Conservation (phyloP, 2,888 invertebrate species). For the Laspeyria flexula region DNA sequence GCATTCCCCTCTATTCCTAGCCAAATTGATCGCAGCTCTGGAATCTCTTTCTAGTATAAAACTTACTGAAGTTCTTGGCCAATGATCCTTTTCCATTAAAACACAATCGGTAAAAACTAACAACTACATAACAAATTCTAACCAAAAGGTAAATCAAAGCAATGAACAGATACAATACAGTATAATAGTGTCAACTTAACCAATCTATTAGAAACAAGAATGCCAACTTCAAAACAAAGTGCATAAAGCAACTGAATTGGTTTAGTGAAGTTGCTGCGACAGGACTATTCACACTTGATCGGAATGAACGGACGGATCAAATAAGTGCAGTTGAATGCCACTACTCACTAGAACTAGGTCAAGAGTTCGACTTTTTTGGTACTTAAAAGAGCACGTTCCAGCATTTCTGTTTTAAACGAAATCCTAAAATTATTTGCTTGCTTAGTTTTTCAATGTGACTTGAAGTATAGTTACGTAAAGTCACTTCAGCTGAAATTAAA, state of each 20-base stretch:
- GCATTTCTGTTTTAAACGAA: not conserved
- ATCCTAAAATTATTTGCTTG: not conserved
- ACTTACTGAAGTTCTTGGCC: no score
- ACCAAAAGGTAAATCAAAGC: no score
- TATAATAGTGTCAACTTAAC: no score
- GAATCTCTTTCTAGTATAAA: no score
- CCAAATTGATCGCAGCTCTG: no score
- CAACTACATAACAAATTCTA: no score
- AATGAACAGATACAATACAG: no score
- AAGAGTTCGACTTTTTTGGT: not conserved
- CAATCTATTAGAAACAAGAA: not conserved
- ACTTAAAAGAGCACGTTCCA: not conserved
- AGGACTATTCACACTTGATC: not conserved
- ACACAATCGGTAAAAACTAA: no score
- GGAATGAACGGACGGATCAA: not conserved
- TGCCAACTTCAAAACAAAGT: not conserved
- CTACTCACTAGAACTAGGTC: not conserved
- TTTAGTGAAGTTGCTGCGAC: not conserved
- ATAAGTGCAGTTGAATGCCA: not conserved
- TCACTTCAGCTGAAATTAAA: not conserved
- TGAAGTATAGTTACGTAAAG: no score
- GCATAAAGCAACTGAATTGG: not conserved
- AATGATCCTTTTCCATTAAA: no score
- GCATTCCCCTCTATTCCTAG: no score
- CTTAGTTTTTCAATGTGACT: not conserved